phyloP scores from a whole-genome alignment of 2,113 vertebrate species.

The Jaculus jaculus region DNA sequence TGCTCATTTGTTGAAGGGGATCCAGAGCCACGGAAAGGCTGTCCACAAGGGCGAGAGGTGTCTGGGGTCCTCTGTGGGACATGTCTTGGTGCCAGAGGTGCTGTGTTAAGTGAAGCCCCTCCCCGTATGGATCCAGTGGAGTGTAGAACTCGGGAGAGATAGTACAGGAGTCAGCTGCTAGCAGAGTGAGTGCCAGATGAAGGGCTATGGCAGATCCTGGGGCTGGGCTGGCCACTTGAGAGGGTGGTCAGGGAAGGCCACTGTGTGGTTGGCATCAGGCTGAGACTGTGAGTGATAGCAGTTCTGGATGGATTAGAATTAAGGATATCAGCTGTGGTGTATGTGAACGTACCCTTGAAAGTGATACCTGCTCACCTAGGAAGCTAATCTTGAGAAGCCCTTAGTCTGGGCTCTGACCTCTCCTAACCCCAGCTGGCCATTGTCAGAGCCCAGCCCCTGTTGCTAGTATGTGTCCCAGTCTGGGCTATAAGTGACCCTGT shows the following conservation, averaged over 20 bases:
- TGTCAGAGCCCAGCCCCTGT: neutral
- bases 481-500: no score
- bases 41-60: fast-evolving
- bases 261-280: neutral
- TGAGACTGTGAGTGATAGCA: neutral
- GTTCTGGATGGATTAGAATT: neutral
- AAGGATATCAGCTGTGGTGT: neutral
- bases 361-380: neutral
- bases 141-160: neutral
- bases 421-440: neutral
- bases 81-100: neutral
- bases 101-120: neutral
- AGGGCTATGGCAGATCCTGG: neutral
- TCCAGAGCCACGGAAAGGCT: neutral
- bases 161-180: neutral
- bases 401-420: neutral
- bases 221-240: neutral
- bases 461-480: neutral
- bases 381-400: neutral
- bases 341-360: neutral
- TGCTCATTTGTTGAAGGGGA: neutral
- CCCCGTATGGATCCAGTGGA: neutral
- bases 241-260: neutral
- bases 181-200: neutral
- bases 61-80: neutral